A percentile compares a stretch with the other conserved stretches of the same genome.
Evolutionary conservation across 2,888 invertebrate genomes (phyloP).

Genomic region (Tetragonula carbonaria): DNA sequence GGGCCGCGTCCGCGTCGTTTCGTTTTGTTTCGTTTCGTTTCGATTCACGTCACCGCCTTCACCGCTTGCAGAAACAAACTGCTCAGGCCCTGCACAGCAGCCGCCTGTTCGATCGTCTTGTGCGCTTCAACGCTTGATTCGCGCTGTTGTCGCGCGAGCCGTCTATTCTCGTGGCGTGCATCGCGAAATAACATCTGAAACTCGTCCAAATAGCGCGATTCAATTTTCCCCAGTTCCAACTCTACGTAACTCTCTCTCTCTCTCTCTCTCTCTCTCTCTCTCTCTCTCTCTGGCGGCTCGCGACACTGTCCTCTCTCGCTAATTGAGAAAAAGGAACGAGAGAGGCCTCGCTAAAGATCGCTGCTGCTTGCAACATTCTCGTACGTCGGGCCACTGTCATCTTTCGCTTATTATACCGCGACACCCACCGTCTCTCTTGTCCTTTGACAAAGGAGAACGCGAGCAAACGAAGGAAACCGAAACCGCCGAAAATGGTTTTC

Average conservation of each 20-base stretch:
- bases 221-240: slow-evolving; percentile 24
- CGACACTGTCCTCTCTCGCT: not conserved
- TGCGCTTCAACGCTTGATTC: not conserved
- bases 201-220: slow-evolving; percentile 42
- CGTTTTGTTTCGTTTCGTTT: too few relatives aligned
- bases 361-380: not conserved
- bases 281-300: not conserved
- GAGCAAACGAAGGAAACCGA: not conserved
- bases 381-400: not conserved
- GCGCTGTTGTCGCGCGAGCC: not conserved
- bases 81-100: not conserved
- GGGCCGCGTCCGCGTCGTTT: not conserved
- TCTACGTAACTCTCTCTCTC: not conserved
- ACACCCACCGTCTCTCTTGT: not conserved
- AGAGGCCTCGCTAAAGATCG: not conserved
- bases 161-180: slow-evolving; percentile 16
- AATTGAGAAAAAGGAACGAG: slow-evolving; percentile 36
- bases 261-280: too few relatives aligned
- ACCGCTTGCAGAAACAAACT: too few relatives aligned
- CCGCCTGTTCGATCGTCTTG: slow-evolving; percentile 34
- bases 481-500: not conserved
- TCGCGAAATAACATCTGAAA: slow-evolving; percentile 23
- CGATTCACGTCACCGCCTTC: too few relatives aligned
- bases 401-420: slow-evolving; percentile 14
- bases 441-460: not conserved